Evolutionary conservation across 2,888 invertebrate genomes (phyloP).

Genomic region (Onchidella celtica): DNA sequence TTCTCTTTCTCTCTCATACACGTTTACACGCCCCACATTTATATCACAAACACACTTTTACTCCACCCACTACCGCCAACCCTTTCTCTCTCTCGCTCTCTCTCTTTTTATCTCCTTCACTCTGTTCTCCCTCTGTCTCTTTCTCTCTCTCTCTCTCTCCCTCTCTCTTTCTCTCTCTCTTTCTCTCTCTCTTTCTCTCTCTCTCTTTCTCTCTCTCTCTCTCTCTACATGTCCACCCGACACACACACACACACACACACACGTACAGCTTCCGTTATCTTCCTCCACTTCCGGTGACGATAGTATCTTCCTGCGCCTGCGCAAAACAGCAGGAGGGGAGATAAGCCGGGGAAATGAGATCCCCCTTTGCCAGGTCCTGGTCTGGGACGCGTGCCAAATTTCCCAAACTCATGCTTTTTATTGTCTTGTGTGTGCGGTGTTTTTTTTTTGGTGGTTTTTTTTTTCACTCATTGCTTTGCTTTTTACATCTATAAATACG

Average conservation of each 20-base stretch:
- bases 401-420: background rate
- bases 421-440: too few species aligned
- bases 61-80: background rate
- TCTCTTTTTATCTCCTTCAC: background rate
- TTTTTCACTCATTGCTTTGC: too few species aligned
- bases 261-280: background rate
- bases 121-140: background rate
- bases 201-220: background rate
- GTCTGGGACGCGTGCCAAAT: background rate
- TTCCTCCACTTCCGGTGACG: background rate
- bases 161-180: background rate
- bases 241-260: background rate
- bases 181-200: background rate
- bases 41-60: too few species aligned
- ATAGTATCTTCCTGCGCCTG: background rate
- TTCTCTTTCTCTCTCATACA: constrained; percentile 1
- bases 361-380: background rate
- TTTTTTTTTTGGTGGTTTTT: too few species aligned
- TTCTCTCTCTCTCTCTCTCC: background rate
- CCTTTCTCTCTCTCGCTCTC: background rate
- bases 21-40: too few species aligned
- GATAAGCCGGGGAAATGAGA: background rate
- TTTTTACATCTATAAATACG: too few species aligned
- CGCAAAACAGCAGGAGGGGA: background rate
- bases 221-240: background rate